Evolutionary conservation across 2,888 invertebrate genomes (phyloP).

Genomic region (Micoletzkya japonica): DNA sequence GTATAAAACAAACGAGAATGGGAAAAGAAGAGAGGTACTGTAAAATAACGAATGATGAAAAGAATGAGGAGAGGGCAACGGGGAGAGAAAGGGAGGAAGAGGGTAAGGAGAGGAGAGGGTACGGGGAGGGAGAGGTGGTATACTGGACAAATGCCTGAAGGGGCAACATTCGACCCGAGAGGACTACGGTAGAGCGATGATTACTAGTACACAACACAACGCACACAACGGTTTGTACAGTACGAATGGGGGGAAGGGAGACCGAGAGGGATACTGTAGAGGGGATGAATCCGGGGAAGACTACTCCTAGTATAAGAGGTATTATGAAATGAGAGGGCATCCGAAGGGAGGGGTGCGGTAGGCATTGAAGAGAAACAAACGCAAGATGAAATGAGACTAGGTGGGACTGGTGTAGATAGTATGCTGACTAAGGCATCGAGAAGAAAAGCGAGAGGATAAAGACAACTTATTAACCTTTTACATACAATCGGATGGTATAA

Average conservation of each 20-base stretch:
- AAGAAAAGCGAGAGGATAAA: neutral
- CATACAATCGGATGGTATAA: too few species aligned
- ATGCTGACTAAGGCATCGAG: neutral
- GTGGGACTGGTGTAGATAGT: neutral
- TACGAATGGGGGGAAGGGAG: neutral
- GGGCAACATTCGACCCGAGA: slow-evolving; percentile 2
- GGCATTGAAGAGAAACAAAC: neutral
- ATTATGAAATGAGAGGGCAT: neutral
- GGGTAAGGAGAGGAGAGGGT: neutral
- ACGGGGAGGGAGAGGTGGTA: neutral
- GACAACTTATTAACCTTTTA: too few species aligned
- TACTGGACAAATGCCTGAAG: neutral
- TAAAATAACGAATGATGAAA: slow-evolving; percentile 6
- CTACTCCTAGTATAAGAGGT: neutral
- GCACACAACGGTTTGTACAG: neutral
- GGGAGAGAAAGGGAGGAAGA: neutral
- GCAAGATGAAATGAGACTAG: neutral
- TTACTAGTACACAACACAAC: neutral
- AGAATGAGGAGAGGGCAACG: slow-evolving; percentile 2
- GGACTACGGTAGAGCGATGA: slow-evolving; percentile 8
- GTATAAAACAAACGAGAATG: slow-evolving; percentile 19
- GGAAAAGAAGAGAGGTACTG: slow-evolving; percentile 5
- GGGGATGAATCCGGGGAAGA: neutral
- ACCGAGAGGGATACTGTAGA: neutral
- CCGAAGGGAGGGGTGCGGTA: neutral